A percentile compares a stretch with the other conserved stretches of the same genome.
Evolutionary conservation across 2,888 invertebrate species (phyloP).

Genomic region (Operophtera brumata): DNA sequence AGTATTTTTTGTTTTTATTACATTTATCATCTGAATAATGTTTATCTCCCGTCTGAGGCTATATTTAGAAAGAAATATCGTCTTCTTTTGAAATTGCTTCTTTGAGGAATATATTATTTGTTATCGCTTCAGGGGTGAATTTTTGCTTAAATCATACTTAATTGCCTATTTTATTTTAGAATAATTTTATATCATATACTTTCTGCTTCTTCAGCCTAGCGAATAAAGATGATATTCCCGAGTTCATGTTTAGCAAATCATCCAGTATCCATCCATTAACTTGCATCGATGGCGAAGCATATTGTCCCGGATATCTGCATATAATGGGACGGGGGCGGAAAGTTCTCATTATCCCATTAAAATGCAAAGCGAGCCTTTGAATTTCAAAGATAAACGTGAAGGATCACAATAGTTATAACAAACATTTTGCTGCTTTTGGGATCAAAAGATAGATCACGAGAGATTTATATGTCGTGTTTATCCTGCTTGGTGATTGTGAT

Average conservation of each 20-base stretch:
- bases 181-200: too few species aligned
- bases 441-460: slow-evolving; percentile 2
- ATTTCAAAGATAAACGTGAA: slow-evolving; percentile 18
- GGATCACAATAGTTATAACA: slow-evolving; percentile 19
- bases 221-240: slow-evolving; percentile 12
- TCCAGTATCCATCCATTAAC: slow-evolving; percentile 43
- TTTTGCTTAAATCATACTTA: too few species aligned
- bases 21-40: slow-evolving; percentile 26
- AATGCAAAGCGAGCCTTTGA: slow-evolving; percentile 44
- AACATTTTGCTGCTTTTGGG: slow-evolving; percentile 20
- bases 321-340: slow-evolving; percentile 70
- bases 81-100: slow-evolving; percentile 1
- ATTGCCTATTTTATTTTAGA: too few species aligned
- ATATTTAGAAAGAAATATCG: slow-evolving; percentile 27
- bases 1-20: slow-evolving; percentile 32
- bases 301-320: slow-evolving; percentile 65
- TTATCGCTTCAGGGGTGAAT: neutral
- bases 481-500: neutral
- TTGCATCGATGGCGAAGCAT: slow-evolving; percentile 35
- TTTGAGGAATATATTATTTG: neutral
- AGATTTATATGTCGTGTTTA: neutral
- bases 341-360: slow-evolving; percentile 59
- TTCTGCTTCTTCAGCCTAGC: neutral
- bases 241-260: slow-evolving; percentile 47
- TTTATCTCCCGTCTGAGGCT: slow-evolving; percentile 26